Percentiles rank a stretch among this genome's conserved stretches.
Evolutionary conservation across 2,113 vertebrate genomes (phyloP).

Genomic region (Salvelinus fontinalis): DNA sequence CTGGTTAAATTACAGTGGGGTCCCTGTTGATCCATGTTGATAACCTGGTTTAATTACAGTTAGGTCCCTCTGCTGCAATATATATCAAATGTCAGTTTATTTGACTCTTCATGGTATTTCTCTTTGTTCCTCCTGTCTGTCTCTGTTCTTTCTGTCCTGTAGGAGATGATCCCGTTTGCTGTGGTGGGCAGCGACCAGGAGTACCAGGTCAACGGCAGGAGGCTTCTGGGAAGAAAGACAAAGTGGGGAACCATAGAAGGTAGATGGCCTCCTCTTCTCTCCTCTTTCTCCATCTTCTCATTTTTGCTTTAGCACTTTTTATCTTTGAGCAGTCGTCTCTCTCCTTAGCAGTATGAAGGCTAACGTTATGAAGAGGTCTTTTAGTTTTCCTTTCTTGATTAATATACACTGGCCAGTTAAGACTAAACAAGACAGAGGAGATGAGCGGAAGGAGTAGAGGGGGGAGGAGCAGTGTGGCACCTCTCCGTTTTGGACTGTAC

Average conservation of each 20-base stretch:
- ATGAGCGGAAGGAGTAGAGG: background rate
- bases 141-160: slow-evolving; percentile 1
- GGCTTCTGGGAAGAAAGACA: slow-evolving; percentile 95
- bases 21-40: too few species aligned
- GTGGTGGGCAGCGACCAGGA: slow-evolving; percentile 98
- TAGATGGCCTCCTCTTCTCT: slow-evolving; percentile 55
- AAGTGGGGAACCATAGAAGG: slow-evolving; percentile 99
- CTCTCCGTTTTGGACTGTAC: too few species aligned
- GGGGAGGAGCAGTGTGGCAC: background rate
- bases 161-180: slow-evolving; percentile 99
- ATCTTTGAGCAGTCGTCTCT: too few species aligned
- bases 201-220: slow-evolving; percentile 94
- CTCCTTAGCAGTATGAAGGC: too few species aligned
- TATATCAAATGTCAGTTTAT: too few species aligned
- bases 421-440: background rate
- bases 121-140: too few species aligned
- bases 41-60: too few species aligned
- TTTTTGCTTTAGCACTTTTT: background rate
- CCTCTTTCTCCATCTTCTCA: background rate
- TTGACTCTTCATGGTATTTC: too few species aligned
- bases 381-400: background rate
- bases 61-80: too few species aligned
- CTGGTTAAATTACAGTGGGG: too few species aligned
- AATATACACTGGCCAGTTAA: background rate
- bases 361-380: too few species aligned